Percentiles rank a stretch among this genome's conserved stretches.
phyloP scores from a whole-genome alignment of 2,113 vertebrate species.

The Tetraodon nigroviridis region DNA sequence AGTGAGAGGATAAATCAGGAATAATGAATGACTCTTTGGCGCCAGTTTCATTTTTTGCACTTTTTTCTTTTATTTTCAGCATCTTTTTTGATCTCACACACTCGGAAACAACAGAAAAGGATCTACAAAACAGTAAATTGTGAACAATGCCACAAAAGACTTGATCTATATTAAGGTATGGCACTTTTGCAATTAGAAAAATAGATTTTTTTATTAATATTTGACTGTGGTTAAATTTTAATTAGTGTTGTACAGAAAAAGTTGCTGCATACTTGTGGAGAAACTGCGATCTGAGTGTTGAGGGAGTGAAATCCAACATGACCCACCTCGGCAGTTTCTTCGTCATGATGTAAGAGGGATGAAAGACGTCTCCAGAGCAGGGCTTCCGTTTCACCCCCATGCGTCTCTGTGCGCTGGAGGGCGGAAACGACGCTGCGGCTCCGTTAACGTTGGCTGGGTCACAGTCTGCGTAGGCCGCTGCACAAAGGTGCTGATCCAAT shows the following conservation, averaged over 20 bases:
- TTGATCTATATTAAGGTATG: too few relatives aligned
- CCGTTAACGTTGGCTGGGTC: constrained; percentile 17
- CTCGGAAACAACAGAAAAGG: too few relatives aligned
- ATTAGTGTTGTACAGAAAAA: too few relatives aligned
- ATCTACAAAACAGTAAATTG: too few relatives aligned
- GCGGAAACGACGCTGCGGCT: constrained; percentile 18
- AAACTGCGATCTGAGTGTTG: not conserved
- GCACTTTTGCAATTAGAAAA: too few relatives aligned
- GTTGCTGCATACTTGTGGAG: too few relatives aligned
- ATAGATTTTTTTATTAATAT: too few relatives aligned
- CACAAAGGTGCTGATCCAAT: constrained; percentile 37
- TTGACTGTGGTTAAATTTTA: too few relatives aligned
- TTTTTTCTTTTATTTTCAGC: too few relatives aligned
- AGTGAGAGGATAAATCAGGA: not conserved
- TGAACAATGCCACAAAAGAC: too few relatives aligned
- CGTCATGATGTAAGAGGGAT: constrained; percentile 56
- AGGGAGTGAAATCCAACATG: constrained; percentile 34
- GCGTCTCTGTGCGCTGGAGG: constrained; percentile 33
- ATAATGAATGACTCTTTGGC: not conserved
- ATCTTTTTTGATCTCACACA: too few relatives aligned
- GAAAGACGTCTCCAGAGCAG: constrained; percentile 50
- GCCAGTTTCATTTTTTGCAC: too few relatives aligned
- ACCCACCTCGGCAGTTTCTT: constrained; percentile 31
- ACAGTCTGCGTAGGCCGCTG: constrained; percentile 7
- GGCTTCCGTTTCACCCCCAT: constrained; percentile 1